These are phyloP conservation scores for Dysmachus trigonus DNA, from an alignment of 2,888 invertebrate genomes.

Conservation along the genomic window DNA sequence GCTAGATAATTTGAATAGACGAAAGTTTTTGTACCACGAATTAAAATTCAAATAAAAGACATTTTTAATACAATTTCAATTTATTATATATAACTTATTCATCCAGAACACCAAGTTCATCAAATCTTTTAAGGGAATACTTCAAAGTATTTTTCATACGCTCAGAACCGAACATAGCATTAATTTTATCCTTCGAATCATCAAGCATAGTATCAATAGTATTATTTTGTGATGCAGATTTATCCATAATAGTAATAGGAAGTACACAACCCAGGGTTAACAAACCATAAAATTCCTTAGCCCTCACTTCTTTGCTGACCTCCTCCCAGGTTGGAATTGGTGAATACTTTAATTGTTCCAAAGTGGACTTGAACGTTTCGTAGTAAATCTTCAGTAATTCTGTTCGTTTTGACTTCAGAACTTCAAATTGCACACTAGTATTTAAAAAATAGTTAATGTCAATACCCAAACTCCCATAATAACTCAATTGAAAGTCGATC, in stretches of 20 bases:
- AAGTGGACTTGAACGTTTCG: slow-evolving; percentile 52
- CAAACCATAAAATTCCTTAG: slow-evolving; percentile 60
- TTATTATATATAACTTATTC: background rate
- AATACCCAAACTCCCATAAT: slow-evolving; percentile 60
- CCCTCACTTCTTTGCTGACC: slow-evolving; percentile 56
- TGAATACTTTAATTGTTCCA: slow-evolving; percentile 54
- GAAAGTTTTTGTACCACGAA: no score
- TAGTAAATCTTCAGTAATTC: slow-evolving; percentile 57
- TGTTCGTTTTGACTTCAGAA: slow-evolving; percentile 54
- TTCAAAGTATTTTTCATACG: slow-evolving; percentile 59
- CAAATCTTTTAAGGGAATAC: slow-evolving; percentile 58
- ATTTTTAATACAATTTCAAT: no score
- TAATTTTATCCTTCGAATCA: slow-evolving; percentile 55
- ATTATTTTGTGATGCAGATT: slow-evolving; percentile 28
- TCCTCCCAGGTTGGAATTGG: slow-evolving; percentile 55
- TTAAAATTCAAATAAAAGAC: no score
- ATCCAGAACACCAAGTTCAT: slow-evolving; percentile 60
- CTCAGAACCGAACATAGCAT: slow-evolving; percentile 61
- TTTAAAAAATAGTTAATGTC: slow-evolving; percentile 63
- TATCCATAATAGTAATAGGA: slow-evolving; percentile 44
- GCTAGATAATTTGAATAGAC: no score
- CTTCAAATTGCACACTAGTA: slow-evolving; percentile 59
- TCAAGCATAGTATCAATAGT: slow-evolving; percentile 14
- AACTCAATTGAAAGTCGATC: slow-evolving; percentile 63
- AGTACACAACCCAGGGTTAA: slow-evolving; percentile 52